Evolutionary conservation across 2,113 vertebrate genomes (phyloP), one percentile per base, ranked within the genome.

Genomic region (Saguinus imperator): DNA sequence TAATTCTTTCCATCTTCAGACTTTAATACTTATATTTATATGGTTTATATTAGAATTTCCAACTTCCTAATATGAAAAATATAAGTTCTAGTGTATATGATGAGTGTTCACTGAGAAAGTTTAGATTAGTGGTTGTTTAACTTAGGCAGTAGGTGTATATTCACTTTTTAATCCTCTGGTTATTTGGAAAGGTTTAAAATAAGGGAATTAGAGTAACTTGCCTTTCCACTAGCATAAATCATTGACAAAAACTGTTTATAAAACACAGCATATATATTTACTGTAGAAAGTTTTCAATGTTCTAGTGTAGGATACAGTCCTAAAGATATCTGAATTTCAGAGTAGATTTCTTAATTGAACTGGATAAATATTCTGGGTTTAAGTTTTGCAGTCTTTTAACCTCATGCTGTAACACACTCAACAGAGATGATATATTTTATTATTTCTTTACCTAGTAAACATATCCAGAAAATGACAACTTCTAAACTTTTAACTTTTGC

Each of bases 401-500:
- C 3, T 70, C 23, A 83, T 83, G 8, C 7, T 72, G 11, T 89
- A 64, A 64, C 27, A 64, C 61, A 89, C 73, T 89, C 89, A 95
- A 45, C 18, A 77, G 2, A 17, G 94, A 6, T 79, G 66, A 27
- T 94, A 70, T n/a, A 50, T 7, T 14, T 81, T 57, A 93, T 73
- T 80, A 90, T 91, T 87, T 87, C 11, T 94, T 70, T 37, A 91
- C 77, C 55, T 50, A 25, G 8, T 48, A 73, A 95, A 88, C 18
- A 93, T 14, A 75, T 32, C 20, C 27, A 91, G 20, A 48, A 93
- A 91, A 93, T 77, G 35, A n/a, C 8, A 27, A 58, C 16, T 6
- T 94, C 2, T 68, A 75, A 45, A 68, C 55, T 83, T 93, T 92
- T 83, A 70, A 91, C 7, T 52, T 94, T 87, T 89, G 48, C 2